Conservation (phyloP, 1,140 invertebrate genomes). For the Drosophila lacteicornis region DNA sequence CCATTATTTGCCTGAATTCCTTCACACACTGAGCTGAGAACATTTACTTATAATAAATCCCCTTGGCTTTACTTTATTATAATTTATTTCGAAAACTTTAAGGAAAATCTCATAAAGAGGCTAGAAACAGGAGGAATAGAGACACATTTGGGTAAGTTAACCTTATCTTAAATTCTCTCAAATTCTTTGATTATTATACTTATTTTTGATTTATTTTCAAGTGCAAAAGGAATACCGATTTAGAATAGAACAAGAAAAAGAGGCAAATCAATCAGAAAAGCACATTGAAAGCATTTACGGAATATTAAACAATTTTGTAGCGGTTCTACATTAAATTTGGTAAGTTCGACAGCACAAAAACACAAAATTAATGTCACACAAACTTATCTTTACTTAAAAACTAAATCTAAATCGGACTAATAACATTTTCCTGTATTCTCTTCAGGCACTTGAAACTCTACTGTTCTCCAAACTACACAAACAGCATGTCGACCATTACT, state of each 20-base stretch:
- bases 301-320: background rate
- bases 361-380: too few species aligned
- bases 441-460: background rate
- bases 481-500: slow-evolving; percentile 72
- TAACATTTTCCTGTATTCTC: too few species aligned
- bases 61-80: background rate
- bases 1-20: too few species aligned
- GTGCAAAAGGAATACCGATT: background rate
- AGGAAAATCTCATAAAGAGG: slow-evolving; percentile 2
- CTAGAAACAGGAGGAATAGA: background rate
- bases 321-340: background rate
- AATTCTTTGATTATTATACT: background rate
- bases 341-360: background rate
- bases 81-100: background rate
- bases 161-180: background rate
- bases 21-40: too few species aligned
- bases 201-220: background rate
- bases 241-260: background rate
- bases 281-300: background rate
- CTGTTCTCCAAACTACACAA: background rate
- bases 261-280: background rate
- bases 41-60: too few species aligned
- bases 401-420: background rate
- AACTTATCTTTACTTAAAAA: too few species aligned
- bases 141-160: background rate